These are phyloP conservation scores for Dissostichus mawsoni DNA, from an alignment of 2,113 vertebrate species.

Conservation along the genomic window DNA sequence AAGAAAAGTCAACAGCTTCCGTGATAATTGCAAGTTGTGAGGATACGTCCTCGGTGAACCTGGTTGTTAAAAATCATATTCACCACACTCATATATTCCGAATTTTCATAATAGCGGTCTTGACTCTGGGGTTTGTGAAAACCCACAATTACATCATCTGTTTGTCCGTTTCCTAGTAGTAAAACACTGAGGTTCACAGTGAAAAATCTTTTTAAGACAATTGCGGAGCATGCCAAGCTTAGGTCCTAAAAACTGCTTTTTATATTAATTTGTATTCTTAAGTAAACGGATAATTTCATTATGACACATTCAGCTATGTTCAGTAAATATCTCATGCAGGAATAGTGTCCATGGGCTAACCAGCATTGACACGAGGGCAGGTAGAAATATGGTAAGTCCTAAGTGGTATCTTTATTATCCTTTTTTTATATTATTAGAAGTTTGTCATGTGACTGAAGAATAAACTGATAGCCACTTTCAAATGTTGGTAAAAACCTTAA, in stretches of 20 bases:
- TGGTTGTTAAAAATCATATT: not conserved
- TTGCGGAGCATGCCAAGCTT: not conserved
- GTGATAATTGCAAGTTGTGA: slow-evolving; percentile 29
- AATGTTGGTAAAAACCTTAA: no score
- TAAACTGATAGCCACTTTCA: not conserved
- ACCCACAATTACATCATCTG: not conserved
- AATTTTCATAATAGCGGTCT: no score
- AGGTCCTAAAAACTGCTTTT: not conserved
- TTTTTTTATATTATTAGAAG: not conserved
- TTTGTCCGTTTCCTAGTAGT: not conserved
- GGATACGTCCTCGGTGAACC: slow-evolving; percentile 10
- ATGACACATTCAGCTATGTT: not conserved
- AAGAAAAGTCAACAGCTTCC: slow-evolving; percentile 18
- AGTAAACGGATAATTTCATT: not conserved
- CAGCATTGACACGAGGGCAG: not conserved
- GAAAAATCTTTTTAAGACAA: not conserved
- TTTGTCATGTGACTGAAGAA: no score
- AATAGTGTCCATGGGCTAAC: not conserved
- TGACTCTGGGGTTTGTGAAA: no score
- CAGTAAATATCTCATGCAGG: not conserved
- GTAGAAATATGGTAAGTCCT: not conserved
- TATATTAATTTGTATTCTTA: no score
- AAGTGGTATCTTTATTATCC: not conserved
- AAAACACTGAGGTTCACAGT: not conserved
- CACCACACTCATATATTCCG: no score